Base-by-base conservation (phyloP, 92 coral and sea anemone genomes). In the Heteractis magnifica region DNA sequence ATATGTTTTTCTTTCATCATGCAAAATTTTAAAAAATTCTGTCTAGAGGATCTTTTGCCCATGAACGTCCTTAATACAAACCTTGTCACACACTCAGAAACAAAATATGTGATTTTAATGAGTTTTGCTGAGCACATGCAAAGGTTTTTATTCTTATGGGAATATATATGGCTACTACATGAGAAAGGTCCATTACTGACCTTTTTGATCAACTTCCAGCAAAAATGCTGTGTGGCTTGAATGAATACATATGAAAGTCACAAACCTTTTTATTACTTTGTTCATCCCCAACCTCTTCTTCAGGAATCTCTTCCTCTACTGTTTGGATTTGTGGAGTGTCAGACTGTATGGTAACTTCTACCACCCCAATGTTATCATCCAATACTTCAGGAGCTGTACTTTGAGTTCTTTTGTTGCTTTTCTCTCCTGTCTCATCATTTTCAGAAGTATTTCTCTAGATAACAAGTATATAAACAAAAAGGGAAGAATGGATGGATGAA, bases 301-400 rank as follows among this genome's bases (percentile, higher is more conserved):
- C 79, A 52, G 55, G 75, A 14, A 76, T 82, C 55, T 88, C 90
- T 34, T 89, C 88, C 16, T 51, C 86, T 23, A 77, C 84, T 10
- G 76, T 82, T 60, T 12, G 55, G 77, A 74, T 77, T 64, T 80
- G 53, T 14, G 26, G 26, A 5, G 75, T 75, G 5, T 51, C 87
- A 56, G 87, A 64, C 11, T 89, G 78, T 8, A 82, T 70, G 50
- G 82, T 72, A 3, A 81, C 79, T 10, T 89, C 89, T 65, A 71
- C 51, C 0, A 81, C 64, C 11, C 65, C 65, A 12, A 81, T 70
- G 58, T 49, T 49, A 34, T 81, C 64, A 10, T 68, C 64, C 18
- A 80, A 21, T 16, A 34, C 26, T 49, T 19, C 48, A 6, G 15
- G 86, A 49, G 82, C 65, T 10, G 86, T 51, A 65, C 72, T 77